phyloP scores from a whole-genome alignment of 2,797 vertebrate species.

The Chelon auratus region DNA sequence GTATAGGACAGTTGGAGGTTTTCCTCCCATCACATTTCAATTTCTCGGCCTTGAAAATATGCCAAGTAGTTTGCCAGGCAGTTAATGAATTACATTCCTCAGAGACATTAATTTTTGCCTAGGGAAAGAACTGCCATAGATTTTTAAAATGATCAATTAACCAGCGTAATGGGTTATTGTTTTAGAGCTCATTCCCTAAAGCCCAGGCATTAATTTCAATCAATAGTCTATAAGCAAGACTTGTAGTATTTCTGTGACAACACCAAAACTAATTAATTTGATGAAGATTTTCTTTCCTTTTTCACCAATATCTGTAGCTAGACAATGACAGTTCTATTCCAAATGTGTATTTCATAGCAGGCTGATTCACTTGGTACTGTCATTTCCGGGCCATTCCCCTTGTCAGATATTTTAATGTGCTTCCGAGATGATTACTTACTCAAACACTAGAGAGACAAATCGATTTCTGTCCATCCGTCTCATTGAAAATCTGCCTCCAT shows the following conservation, averaged over 20 bases:
- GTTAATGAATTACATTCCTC: conserved; percentile 74
- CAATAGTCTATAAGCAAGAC: conserved; percentile 70
- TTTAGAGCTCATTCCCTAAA: conserved; percentile 77
- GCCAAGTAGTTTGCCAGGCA: conserved; percentile 49
- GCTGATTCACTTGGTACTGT: conserved; percentile 31
- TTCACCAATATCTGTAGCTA: conserved; percentile 27
- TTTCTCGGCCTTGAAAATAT: conserved; percentile 56
- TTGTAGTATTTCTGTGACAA: conserved; percentile 41
- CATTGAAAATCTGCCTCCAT: conserved; percentile 19
- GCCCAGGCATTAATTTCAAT: conserved; percentile 78
- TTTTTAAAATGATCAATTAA: conserved; percentile 83
- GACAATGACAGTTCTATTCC: conserved; percentile 29
- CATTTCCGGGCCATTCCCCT: conserved; percentile 40
- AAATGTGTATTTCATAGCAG: conserved; percentile 51
- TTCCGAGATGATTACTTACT: conserved; percentile 34
- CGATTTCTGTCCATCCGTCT: conserved; percentile 26
- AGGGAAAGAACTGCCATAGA: conserved; percentile 68
- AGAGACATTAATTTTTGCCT: conserved; percentile 70
- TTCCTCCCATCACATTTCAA: conserved; percentile 47
- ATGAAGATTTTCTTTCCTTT: conserved; percentile 4
- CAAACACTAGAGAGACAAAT: conserved; percentile 17
- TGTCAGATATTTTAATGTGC: conserved; percentile 50
- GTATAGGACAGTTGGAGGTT: conserved; percentile 8
- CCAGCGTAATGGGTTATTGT: conserved; percentile 79
- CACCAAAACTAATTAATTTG: conserved; percentile 20